phyloP scores from a whole-genome alignment of 2,797 vertebrate genomes.

The Glossophaga mutica region DNA sequence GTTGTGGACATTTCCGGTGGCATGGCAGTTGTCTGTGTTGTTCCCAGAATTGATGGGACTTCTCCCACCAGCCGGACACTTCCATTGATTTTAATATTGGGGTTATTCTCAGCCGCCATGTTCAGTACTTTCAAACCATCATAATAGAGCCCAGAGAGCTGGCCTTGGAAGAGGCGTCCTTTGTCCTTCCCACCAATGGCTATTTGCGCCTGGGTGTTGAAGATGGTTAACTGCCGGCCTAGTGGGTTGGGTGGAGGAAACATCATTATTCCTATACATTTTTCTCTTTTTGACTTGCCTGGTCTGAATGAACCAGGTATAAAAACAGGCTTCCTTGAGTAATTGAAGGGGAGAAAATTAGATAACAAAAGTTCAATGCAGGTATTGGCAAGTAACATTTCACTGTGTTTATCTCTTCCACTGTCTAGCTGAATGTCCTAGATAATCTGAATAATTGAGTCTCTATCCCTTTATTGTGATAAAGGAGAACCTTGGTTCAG shows the following conservation, averaged over 20 bases:
- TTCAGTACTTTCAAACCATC: conserved; percentile 97
- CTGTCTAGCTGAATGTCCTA: conserved; percentile 44
- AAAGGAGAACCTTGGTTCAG: conserved; percentile 46
- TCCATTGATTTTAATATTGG: conserved; percentile 96
- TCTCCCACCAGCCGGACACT: conserved; percentile 97
- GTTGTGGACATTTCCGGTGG: conserved; percentile 95
- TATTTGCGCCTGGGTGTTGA: conserved; percentile 99
- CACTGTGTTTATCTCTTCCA: conserved; percentile 48
- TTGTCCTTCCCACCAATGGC: conserved; percentile 94
- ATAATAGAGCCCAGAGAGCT: conserved; percentile 98
- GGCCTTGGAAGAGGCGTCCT: conserved; percentile 95
- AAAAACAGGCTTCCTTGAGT: conserved; percentile 73
- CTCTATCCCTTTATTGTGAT: not conserved
- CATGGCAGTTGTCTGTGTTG: conserved; percentile 91
- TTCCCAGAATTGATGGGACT: conserved; percentile 90
- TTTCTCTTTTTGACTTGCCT: conserved; percentile 65
- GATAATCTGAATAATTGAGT: not conserved
- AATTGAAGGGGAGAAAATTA: conserved; percentile 31
- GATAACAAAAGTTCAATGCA: conserved; percentile 40
- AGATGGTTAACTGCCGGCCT: conserved; percentile 99
- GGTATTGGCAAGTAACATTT: conserved; percentile 58
- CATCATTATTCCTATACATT: conserved; percentile 81
- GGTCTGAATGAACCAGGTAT: conserved; percentile 57
- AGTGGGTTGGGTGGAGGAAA: conserved; percentile 83
- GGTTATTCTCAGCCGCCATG: conserved; percentile 95